Conservation (phyloP, 2,888 invertebrate genomes). For the Spilarctia lutea region DNA sequence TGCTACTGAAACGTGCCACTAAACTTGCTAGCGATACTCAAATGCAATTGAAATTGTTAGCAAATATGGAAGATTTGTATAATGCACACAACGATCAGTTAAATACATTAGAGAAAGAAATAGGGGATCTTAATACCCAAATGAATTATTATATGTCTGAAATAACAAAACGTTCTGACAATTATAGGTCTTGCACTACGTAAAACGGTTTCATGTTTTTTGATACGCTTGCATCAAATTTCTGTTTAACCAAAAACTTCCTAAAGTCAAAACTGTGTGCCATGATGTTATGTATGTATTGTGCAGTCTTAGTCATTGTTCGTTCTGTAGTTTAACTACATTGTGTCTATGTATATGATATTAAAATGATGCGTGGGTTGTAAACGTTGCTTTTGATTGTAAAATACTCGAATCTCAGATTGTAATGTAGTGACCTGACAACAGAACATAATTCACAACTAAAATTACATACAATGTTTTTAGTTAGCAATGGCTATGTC, state of each 20-base stretch:
- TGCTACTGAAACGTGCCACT: constrained; percentile 92
- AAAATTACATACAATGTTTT: neutral
- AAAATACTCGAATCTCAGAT: constrained; percentile 19
- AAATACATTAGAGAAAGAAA: constrained; percentile 86
- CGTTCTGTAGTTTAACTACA: constrained; percentile 70
- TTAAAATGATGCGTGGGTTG: constrained; percentile 55
- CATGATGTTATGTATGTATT: constrained; percentile 60
- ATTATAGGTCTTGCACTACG: constrained; percentile 87
- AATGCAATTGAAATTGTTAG: constrained; percentile 90
- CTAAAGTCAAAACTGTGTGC: constrained; percentile 60
- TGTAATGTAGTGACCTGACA: constrained; percentile 23
- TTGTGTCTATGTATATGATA: constrained; percentile 56
- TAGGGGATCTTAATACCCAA: constrained; percentile 87
- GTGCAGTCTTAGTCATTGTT: constrained; percentile 59
- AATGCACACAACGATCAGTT: constrained; percentile 88
- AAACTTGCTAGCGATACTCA: constrained; percentile 93
- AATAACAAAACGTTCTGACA: constrained; percentile 87
- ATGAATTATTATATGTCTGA: constrained; percentile 89
- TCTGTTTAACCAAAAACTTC: constrained; percentile 32
- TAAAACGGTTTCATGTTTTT: constrained; percentile 45
- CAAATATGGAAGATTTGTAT: constrained; percentile 90
- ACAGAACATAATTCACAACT: constrained; percentile 6
- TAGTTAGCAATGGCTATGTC: neutral
- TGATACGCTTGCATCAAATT: neutral
- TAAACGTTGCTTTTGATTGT: constrained; percentile 36